Conservation (phyloP, 2,888 invertebrate species). For the Scelioninae gen. 2 region DNA sequence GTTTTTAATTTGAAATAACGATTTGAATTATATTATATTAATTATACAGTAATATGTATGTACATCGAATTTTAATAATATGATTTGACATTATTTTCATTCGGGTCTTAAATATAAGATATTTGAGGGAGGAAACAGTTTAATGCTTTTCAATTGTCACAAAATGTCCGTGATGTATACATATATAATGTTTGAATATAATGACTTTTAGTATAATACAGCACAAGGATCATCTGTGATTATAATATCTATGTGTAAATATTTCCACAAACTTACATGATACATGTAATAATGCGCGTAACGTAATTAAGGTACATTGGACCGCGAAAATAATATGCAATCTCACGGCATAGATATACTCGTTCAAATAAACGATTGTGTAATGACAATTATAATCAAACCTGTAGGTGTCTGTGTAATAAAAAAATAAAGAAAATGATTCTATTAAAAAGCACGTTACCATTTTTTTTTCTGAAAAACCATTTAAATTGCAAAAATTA, state of each 20-base stretch:
- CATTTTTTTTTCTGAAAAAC: too few relatives aligned
- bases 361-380: constrained; percentile 60
- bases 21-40: too few relatives aligned
- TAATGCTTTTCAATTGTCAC: constrained; percentile 50
- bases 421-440: constrained; percentile 56
- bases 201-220: constrained; percentile 58
- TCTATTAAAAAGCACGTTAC: constrained; percentile 58
- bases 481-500: too few relatives aligned
- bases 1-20: too few relatives aligned
- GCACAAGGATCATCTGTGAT: constrained; percentile 62
- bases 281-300: constrained; percentile 59
- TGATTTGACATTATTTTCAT: background rate
- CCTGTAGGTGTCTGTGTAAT: constrained; percentile 61
- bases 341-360: constrained; percentile 60
- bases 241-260: constrained; percentile 61
- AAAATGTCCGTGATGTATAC: constrained; percentile 51
- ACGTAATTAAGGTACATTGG: constrained; percentile 54
- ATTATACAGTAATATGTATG: too few relatives aligned
- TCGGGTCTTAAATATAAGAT: constrained; percentile 2
- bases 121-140: constrained; percentile 5
- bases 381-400: constrained; percentile 60
- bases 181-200: constrained; percentile 50
- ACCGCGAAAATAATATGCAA: constrained; percentile 50
- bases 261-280: constrained; percentile 59
- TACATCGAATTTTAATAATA: background rate